Conservation (phyloP, 2,113 vertebrate species). For the Podocnemis expansa region DNA sequence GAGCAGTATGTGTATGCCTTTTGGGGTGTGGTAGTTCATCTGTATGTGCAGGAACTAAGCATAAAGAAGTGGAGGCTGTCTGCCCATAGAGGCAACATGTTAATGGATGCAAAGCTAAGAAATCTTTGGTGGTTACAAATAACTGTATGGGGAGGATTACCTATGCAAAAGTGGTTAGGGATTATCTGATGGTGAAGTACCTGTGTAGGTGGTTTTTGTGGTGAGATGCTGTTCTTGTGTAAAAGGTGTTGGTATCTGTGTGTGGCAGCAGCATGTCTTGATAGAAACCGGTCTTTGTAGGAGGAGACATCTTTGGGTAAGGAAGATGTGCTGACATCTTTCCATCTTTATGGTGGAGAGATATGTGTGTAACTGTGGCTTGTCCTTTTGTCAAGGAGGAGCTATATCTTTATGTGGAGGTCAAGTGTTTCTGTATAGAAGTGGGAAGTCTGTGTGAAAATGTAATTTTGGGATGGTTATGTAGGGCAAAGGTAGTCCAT, state of each 20-base stretch:
- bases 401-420: not conserved
- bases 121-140: too few relatives aligned
- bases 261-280: not conserved
- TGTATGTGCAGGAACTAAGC: not conserved
- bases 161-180: not conserved
- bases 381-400: not conserved
- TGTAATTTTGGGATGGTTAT: accelerated
- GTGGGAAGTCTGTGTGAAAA: accelerated
- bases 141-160: not conserved
- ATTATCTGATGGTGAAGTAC: not conserved
- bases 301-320: not conserved
- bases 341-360: not conserved
- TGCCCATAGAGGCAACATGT: not conserved
- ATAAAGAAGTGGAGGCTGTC: not conserved
- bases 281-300: not conserved
- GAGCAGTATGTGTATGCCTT: not conserved
- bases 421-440: accelerated
- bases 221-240: not conserved
- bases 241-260: not conserved
- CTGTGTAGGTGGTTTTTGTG: not conserved
- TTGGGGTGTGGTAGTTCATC: not conserved
- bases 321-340: not conserved
- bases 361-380: not conserved
- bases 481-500: not conserved
- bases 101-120: not conserved